Base-by-base conservation (phyloP, 2,888 invertebrate genomes). In the Drosophila suboccidentalis region DNA sequence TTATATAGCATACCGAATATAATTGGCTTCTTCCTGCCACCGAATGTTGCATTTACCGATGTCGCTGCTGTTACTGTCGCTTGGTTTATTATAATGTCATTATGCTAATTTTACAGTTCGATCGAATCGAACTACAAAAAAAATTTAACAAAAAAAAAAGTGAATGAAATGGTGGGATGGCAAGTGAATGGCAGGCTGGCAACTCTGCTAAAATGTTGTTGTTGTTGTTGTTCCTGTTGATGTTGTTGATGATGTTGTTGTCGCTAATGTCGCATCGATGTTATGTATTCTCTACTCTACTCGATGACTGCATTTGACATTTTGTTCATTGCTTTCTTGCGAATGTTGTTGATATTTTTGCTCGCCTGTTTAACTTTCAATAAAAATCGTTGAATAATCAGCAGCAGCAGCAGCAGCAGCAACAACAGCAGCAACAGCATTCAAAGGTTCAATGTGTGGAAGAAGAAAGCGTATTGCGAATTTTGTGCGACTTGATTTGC, bases 71-170 rank as follows among this genome's bases (percentile, higher is more conserved):
- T 63, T 19, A 41, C 64, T 77, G 70, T 62, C 71, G 68, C 47
- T 73, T 87, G 88, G 83, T 86, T 87, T 82, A 89, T 89, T 86
- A 80, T 85, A 89, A 86, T 89, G 86, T 87, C 83, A 73, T 82
- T 89, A 87, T 87, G 86, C 83, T 85, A 87, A 87, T 87, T 87
- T 82, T 61, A 74, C 81, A 87, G 69, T 78, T 81, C 78, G 55
- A 76, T 74, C 74, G 66, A 88, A 86, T 73, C 57, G 64, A 46
- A 66, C 57, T 59, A 66, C 66, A 49, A 64, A 26, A 26, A 26
- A 26, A 51, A 69, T 47, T 62, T 54, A 69, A 66, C 64, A 79
- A 55, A 10, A 55, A n/a, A 29, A 3, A 3, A 53, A 17, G 67
- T 66, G 61, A 57, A 41, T 65, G 66, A 67, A 49, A 57, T 41